Evolutionary conservation across 2,113 vertebrate species (phyloP), one percentile per base, ranked within the genome.

Genomic region (Epinephelus fuscoguttatus): DNA sequence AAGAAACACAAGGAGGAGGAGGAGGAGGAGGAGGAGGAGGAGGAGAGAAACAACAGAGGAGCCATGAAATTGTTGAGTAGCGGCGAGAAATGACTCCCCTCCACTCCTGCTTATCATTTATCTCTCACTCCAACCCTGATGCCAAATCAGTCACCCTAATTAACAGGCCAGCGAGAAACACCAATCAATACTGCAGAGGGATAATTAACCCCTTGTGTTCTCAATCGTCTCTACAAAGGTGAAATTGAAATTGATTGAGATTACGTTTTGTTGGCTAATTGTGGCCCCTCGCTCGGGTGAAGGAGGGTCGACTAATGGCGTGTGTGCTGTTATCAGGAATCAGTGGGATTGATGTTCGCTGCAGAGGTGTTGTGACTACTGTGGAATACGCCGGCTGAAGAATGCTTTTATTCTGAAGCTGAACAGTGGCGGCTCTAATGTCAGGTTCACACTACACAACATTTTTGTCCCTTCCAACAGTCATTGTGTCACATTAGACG

Each of bases 111-210:
- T 85, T 66, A 81, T 91, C 85, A 64, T 85, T 83, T 80, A 74
- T 87, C 84, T 87, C 85, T 85, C 82, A 80, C 74, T 84, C 62
- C 78, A 66, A 76, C 23, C 67, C 72, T 1, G 50, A 52, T 4
- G 68, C 57, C 83, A 81, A 87, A 92, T 90, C 90, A 87, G 59
- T 91, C 92, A 92, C 52, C 47, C 87, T 94, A 93, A 93, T 93
- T 92, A 93, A 91, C 82, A 75, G 78, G 77, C 77, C 70, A 40
- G 66, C 12, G 1, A 78, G 81, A 37, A 84, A 86, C 85, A 67
- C 52, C 86, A 55, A 84, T 93, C 89, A 69, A 93, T 91, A 69
- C 80, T 6, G 77, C 77, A 33, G 59, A 23, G 80, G 74, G 84
- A 77, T 82, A 78, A 90, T 93, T 93, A 93, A 93, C 92, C 91